A percentile compares a stretch with the other conserved stretches of the same genome.
Evolutionary conservation across 2,797 vertebrate genomes (phyloP).

Genomic region (Cephalopachus bancanus): DNA sequence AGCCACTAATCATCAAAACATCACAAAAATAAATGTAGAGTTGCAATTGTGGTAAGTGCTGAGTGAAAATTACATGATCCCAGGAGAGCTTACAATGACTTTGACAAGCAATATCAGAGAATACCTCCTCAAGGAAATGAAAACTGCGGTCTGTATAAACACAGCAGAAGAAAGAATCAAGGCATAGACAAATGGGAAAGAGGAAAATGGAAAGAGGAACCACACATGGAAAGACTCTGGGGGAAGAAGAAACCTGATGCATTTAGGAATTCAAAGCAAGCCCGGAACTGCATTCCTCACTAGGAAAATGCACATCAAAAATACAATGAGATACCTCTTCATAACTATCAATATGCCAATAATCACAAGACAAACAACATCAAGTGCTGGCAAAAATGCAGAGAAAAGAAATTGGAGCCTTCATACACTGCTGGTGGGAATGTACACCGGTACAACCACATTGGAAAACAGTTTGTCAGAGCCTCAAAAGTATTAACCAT

Average conservation of each 20-base stretch:
- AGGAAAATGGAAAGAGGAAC: neutral
- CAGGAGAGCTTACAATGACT: neutral
- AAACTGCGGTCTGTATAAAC: neutral
- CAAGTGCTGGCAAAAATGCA: conserved; percentile 8
- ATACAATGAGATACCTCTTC: neutral
- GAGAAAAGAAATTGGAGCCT: neutral
- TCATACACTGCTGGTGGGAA: neutral
- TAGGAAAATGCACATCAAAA: conserved; percentile 58
- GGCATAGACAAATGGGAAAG: neutral
- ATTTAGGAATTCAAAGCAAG: conserved; percentile 45
- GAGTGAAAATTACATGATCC: neutral
- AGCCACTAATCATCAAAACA: conserved; percentile 24
- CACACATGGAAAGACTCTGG: neutral
- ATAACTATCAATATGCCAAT: neutral
- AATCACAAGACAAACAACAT: neutral
- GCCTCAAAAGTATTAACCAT: conserved; percentile 11
- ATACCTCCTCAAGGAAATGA: conserved; percentile 8
- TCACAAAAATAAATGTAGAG: conserved; percentile 20
- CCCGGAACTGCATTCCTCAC: neutral
- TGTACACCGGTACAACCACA: neutral
- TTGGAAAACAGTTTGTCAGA: conserved; percentile 18
- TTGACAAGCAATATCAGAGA: neutral
- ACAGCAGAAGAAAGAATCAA: neutral
- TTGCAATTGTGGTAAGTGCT: neutral
- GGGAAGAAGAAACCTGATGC: neutral